Percentiles rank a stretch among this genome's conserved stretches.
phyloP scores from a whole-genome alignment of 37 sponge, comb jelly and placozoan species.

The Ianthella basta region DNA sequence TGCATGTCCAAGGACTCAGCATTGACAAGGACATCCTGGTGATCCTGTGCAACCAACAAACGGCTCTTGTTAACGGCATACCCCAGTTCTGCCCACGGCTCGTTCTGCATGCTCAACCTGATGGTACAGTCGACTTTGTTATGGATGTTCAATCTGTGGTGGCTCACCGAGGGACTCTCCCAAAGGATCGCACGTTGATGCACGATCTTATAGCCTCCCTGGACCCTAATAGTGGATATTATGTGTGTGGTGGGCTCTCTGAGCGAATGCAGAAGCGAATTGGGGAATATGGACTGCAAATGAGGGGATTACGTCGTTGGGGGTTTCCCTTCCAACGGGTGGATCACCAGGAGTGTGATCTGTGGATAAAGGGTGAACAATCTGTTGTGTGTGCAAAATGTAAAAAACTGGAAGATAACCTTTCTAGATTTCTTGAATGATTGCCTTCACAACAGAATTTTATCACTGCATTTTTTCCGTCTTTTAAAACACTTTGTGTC shows the following conservation, averaged over 20 bases:
- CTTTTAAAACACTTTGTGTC: too few species aligned
- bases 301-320: slow-evolving; percentile 17
- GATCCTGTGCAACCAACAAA: slow-evolving; percentile 6
- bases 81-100: neutral
- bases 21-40: slow-evolving; percentile 23
- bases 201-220: slow-evolving; percentile 5
- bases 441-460: too few species aligned
- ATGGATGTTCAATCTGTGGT: slow-evolving; percentile 14
- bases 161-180: neutral
- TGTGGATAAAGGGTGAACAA: slow-evolving; percentile 17
- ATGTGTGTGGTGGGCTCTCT: slow-evolving; percentile 12
- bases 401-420: slow-evolving; percentile 8
- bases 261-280: neutral
- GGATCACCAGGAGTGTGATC: slow-evolving; percentile 26
- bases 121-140: slow-evolving; percentile 7
- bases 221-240: slow-evolving; percentile 22
- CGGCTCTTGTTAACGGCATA: neutral
- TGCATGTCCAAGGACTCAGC: slow-evolving; percentile 23
- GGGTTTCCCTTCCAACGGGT: slow-evolving; percentile 24
- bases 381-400: slow-evolving; percentile 4
- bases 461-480: too few species aligned
- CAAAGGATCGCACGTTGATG: neutral
- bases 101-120: neutral
- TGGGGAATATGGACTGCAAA: neutral
- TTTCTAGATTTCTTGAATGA: slow-evolving; percentile 16